Conservation (phyloP, 37 sponge, comb jelly and placozoan species). For the Cliona cf. orientalis region DNA sequence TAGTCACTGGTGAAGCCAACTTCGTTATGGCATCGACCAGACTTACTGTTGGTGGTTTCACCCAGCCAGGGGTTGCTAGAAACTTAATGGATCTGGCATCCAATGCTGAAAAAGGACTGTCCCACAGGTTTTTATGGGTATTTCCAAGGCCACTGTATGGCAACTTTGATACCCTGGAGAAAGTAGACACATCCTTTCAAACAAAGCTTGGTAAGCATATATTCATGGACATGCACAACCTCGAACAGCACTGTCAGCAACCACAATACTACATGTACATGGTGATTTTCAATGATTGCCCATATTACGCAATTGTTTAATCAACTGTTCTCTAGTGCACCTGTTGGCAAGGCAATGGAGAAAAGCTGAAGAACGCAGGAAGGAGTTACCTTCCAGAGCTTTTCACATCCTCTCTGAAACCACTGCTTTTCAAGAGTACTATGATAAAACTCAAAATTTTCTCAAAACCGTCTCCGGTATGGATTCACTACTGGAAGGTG, state of each 20-base stretch:
- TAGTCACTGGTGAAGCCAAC: conserved; percentile 14
- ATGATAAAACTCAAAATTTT: too few relatives aligned
- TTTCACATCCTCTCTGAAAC: too few relatives aligned
- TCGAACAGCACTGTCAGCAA: not conserved
- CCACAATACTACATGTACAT: too few relatives aligned
- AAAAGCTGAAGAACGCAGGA: too few relatives aligned
- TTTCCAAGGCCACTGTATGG: conserved; percentile 20
- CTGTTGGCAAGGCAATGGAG: too few relatives aligned
- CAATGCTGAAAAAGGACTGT: conserved; percentile 16
- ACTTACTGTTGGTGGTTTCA: conserved; percentile 32
- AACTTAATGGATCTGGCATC: conserved; percentile 5
- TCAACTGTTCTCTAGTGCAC: too few relatives aligned
- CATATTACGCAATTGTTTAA: too few relatives aligned
- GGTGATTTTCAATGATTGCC: too few relatives aligned
- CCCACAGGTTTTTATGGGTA: conserved; percentile 30
- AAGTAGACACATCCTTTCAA: conserved; percentile 4
- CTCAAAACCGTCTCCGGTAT: too few relatives aligned
- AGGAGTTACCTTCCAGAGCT: too few relatives aligned
- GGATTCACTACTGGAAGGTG: too few relatives aligned
- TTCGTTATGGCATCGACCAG: not conserved
- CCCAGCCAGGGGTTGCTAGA: conserved; percentile 36
- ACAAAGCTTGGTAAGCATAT: conserved; percentile 1
- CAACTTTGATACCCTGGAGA: not conserved
- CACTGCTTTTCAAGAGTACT: too few relatives aligned
- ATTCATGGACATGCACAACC: not conserved